Base-by-base conservation (phyloP, 2,113 vertebrate species). In the Phainopepla nitens region DNA sequence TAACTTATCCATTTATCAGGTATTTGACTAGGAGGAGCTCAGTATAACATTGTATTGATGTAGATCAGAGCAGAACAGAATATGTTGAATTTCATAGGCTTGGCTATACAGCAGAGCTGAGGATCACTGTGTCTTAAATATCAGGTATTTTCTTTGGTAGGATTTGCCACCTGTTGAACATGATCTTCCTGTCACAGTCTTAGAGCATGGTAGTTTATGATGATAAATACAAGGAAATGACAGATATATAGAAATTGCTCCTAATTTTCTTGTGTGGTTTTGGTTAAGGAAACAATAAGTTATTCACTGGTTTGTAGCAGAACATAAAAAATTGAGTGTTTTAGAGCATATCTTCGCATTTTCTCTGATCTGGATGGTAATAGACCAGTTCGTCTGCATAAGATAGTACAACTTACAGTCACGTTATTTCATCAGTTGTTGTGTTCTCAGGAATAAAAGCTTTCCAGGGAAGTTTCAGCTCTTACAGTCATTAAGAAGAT, bases 1-100 rank as follows among this genome's bases (percentile, higher is more conserved):
- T 88, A 95, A 91, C 90, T 10, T 33, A 93, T 96, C 94, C 88
- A 97, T 97, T 97, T 95, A 82, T 97, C 93, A 96, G 90, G 19
- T 91, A 73, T 96, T 94, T 92, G 93, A 93, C 90, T 93, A 89
- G 83, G 72, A 96, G 56, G 42, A 95, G 66, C 61, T 86, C 82
- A 60, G 66, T 76, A 44, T 82, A 57, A 64, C 11, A 68, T 85
- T 86, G 49, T 69, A 94, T 87, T 94, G 71, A 92, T 89, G 78
- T 80, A 82, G 83, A 95, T 95, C 49, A 65, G 31, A 80, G 71
- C 86, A 92, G 89, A 95, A 91, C 45, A 87, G 94, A 94, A 81
- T 92, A 82, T 35, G 64, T 76, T 95, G 64, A 54, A 82, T 94
- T 95, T 81, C 61, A 54, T 57, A 86, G 83, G 6, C 35, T 92